Evolutionary conservation across 2,888 invertebrate species (phyloP).

Genomic region (Actias luna): DNA sequence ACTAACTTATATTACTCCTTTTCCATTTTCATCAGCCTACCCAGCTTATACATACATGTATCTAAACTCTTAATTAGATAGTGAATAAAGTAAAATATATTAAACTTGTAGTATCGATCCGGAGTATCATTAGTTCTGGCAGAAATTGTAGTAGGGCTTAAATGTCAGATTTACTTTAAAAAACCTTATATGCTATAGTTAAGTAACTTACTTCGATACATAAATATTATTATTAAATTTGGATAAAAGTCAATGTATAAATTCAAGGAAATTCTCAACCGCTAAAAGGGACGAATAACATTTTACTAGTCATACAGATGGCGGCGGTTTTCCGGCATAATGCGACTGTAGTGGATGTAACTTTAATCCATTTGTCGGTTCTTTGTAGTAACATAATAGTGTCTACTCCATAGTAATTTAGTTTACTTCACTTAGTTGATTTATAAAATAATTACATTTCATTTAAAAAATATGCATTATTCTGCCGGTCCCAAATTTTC

Average conservation of each 20-base stretch:
- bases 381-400: neutral
- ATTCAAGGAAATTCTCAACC: neutral
- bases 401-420: neutral
- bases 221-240: neutral
- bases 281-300: neutral
- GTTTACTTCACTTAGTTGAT: neutral
- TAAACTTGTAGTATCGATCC: too few relatives aligned
- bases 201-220: neutral
- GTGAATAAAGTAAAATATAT: too few relatives aligned
- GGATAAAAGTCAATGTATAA: neutral
- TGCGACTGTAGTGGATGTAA: neutral
- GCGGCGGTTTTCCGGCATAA: conserved; percentile 1
- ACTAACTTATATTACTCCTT: too few relatives aligned
- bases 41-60: too few relatives aligned
- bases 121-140: too few relatives aligned
- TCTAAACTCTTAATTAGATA: too few relatives aligned
- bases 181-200: too few relatives aligned
- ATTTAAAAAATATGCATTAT: neutral
- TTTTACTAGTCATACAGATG: neutral
- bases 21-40: too few relatives aligned
- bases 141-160: too few relatives aligned
- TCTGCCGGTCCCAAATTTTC: neutral
- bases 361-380: conserved; percentile 2
- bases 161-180: neutral
- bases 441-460: neutral